phyloP scores from a whole-genome alignment of 2,113 vertebrate species.

The Notiomystis cincta region DNA sequence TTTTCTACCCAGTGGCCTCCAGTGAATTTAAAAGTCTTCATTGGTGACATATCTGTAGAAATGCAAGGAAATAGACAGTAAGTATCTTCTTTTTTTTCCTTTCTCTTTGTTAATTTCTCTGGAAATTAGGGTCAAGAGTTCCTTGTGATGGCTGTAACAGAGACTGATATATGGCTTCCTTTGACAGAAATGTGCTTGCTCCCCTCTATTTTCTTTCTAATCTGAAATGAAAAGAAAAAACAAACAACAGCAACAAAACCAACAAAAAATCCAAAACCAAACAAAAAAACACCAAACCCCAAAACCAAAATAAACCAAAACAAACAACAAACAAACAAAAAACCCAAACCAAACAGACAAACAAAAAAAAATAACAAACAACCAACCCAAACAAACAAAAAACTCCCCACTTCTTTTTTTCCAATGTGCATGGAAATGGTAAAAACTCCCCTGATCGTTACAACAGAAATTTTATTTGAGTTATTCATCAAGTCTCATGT shows the following conservation, averaged over 20 bases:
- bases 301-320: no score
- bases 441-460: background rate
- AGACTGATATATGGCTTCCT: background rate
- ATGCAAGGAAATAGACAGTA: background rate
- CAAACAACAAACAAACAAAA: fast-evolving
- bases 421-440: background rate
- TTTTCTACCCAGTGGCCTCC: background rate
- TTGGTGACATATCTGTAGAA: background rate
- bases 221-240: background rate
- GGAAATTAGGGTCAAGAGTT: background rate
- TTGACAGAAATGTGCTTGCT: background rate
- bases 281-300: background rate
- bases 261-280: background rate
- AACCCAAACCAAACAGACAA: no score
- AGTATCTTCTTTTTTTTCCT: fast-evolving
- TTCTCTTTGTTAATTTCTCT: background rate
- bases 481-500: background rate
- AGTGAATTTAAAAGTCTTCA: background rate
- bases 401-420: background rate
- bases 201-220: background rate
- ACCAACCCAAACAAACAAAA: background rate
- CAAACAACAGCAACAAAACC: fast-evolving
- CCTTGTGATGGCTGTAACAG: background rate
- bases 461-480: background rate
- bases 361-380: background rate